phyloP scores from a whole-genome alignment of 2,113 vertebrate genomes.

The Toxotes jaculatrix region DNA sequence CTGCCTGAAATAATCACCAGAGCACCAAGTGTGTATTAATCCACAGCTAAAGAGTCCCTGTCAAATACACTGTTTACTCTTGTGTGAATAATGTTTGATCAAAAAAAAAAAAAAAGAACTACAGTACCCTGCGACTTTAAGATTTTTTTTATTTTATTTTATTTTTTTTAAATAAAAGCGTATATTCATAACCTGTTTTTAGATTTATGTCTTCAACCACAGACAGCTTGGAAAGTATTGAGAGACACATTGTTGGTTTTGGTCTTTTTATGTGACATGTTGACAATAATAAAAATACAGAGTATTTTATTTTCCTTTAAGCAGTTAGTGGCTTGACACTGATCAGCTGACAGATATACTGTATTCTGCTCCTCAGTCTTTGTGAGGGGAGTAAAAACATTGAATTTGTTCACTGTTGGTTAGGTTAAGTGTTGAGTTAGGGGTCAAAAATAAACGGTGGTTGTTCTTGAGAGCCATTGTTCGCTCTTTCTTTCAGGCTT shows the following conservation, averaged over 20 bases:
- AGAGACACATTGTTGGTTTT: constrained; percentile 2
- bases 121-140: neutral
- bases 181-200: constrained; percentile 13
- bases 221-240: neutral
- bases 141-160: too few relatives aligned
- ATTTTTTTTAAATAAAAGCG: neutral
- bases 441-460: neutral
- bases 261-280: constrained; percentile 2
- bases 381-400: neutral
- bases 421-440: neutral
- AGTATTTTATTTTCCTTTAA: neutral
- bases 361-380: neutral
- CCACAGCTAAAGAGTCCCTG: neutral
- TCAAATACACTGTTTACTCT: constrained; percentile 7
- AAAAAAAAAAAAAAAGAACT: neutral
- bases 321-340: neutral
- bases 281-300: constrained; percentile 1
- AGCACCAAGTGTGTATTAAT: constrained; percentile 1
- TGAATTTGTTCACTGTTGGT: neutral
- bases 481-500: neutral
- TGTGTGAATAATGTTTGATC: constrained; percentile 6
- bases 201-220: neutral
- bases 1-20: neutral
- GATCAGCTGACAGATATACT: neutral
- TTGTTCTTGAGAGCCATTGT: neutral